phyloP scores from a whole-genome alignment of 2,888 invertebrate genomes.

The Laspeyria flexula region DNA sequence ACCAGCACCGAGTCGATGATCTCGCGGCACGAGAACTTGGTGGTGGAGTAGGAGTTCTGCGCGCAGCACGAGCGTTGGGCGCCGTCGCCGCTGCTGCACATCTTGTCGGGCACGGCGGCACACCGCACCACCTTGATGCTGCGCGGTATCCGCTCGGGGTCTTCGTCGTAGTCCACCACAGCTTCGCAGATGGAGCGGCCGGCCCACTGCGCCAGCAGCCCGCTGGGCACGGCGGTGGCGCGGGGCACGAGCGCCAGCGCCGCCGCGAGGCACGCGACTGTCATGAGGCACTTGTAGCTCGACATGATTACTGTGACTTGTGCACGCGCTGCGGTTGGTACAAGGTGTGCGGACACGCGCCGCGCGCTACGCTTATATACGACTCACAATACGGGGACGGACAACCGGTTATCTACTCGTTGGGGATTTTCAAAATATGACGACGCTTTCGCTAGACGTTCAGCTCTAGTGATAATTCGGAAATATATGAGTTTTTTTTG shows the following conservation, averaged over 20 bases:
- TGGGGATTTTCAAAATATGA: too few species aligned
- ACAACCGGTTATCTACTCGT: too few species aligned
- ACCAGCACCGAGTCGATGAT: slow-evolving; percentile 29
- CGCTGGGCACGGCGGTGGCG: slow-evolving; percentile 9
- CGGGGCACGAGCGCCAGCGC: slow-evolving; percentile 5
- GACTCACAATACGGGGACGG: background rate
- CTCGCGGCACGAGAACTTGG: slow-evolving; percentile 29
- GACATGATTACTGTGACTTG: background rate
- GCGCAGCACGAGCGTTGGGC: slow-evolving; percentile 23
- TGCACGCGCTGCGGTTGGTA: background rate
- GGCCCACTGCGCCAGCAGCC: slow-evolving; percentile 11
- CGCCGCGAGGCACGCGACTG: slow-evolving; percentile 13
- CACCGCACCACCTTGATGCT: slow-evolving; percentile 63
- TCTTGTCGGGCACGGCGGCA: slow-evolving; percentile 39
- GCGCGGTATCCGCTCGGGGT: slow-evolving; percentile 55
- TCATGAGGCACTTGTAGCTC: background rate
- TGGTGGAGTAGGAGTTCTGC: background rate
- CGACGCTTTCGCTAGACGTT: too few species aligned
- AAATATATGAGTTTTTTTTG: too few species aligned
- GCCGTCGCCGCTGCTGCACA: slow-evolving; percentile 19
- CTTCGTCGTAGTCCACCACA: slow-evolving; percentile 47
- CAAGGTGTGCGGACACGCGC: background rate
- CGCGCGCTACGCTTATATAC: background rate
- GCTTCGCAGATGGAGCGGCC: slow-evolving; percentile 33
- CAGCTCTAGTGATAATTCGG: too few species aligned